A percentile compares a stretch with the other conserved stretches of the same genome.
Evolutionary conservation across 2,113 vertebrate genomes (phyloP).

Genomic region (Nematolebias whitei): DNA sequence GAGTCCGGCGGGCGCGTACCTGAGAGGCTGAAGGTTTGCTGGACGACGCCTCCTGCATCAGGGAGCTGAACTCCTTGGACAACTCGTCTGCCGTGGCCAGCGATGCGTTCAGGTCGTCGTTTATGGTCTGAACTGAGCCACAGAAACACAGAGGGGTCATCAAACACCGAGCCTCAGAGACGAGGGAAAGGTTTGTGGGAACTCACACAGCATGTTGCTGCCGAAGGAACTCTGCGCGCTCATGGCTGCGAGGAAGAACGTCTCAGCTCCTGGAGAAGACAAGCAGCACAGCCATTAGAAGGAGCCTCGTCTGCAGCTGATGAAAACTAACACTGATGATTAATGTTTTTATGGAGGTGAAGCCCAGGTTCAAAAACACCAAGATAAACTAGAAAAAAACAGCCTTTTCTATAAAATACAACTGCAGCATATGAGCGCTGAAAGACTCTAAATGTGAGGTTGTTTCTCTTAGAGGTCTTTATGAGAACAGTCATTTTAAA

Average conservation of each 20-base stretch:
- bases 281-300: not conserved
- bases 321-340: too few species aligned
- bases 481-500: too few species aligned
- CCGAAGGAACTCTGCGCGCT: constrained; percentile 54
- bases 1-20: constrained; percentile 36
- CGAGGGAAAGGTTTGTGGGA: not conserved
- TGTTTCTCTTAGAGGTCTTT: too few species aligned
- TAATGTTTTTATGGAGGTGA: too few species aligned
- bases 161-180: not conserved
- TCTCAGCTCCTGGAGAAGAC: constrained; percentile 39
- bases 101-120: constrained; percentile 78
- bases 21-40: constrained; percentile 19
- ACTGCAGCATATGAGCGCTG: too few species aligned
- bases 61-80: constrained; percentile 78
- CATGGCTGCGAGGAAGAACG: constrained; percentile 55
- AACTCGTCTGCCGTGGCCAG: constrained; percentile 80
- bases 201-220: constrained; percentile 77
- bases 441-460: too few species aligned
- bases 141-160: not conserved
- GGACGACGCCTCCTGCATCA: constrained; percentile 67
- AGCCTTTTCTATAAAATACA: too few species aligned
- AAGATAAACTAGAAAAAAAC: too few species aligned
- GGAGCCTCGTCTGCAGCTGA: not conserved
- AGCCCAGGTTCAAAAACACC: too few species aligned
- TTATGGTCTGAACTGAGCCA: constrained; percentile 76